phyloP scores from a whole-genome alignment of 1,140 invertebrate genomes.

The Anoplolepis gracilipes region DNA sequence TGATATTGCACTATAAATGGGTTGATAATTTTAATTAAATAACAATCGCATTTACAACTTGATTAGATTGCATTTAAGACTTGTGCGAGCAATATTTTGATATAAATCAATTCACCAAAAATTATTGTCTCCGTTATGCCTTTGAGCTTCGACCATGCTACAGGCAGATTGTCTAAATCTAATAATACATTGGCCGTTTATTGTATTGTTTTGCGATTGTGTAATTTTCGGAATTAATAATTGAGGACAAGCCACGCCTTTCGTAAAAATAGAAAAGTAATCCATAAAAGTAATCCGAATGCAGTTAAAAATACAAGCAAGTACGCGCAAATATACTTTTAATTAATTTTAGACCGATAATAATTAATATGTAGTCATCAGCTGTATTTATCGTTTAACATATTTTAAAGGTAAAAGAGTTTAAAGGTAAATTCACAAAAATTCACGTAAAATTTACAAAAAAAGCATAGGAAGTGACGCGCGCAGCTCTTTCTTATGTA shows the following conservation, averaged over 20 bases:
- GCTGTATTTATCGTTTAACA: not conserved
- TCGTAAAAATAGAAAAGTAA: constrained; percentile 7
- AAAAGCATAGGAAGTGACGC: not conserved
- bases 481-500: not conserved
- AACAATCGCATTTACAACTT: not conserved
- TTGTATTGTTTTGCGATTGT: constrained; percentile 29
- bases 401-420: not conserved
- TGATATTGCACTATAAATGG: not conserved
- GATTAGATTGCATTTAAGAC: not conserved
- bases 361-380: not conserved
- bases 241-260: not conserved
- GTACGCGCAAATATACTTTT: not conserved
- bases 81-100: not conserved
- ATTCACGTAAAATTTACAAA: not conserved
- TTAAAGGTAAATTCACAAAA: no score
- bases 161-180: constrained; percentile 23
- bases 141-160: not conserved
- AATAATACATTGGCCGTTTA: constrained; percentile 43
- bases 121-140: not conserved
- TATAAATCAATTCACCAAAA: constrained; percentile 10
- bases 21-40: not conserved
- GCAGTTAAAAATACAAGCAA: not conserved
- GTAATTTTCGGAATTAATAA: constrained; percentile 51
- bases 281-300: not conserved
- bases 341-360: not conserved